A percentile compares a stretch with the other conserved stretches of the same genome.
These are phyloP conservation scores for Otolemur crassicaudatus DNA, from an alignment of 2,797 vertebrate species.

Conservation along the genomic window DNA sequence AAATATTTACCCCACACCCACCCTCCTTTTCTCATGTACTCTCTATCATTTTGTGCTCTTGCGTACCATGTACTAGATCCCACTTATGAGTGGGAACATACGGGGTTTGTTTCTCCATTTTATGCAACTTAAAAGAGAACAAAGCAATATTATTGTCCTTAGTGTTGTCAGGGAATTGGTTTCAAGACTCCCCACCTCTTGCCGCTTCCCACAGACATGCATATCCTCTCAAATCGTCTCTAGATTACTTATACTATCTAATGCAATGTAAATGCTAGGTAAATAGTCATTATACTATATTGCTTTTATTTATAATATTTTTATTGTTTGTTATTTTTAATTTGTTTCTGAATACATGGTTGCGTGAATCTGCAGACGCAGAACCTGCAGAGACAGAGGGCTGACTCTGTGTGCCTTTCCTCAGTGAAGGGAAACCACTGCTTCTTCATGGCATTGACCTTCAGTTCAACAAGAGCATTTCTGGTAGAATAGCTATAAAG, in stretches of 20 bases:
- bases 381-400: not conserved
- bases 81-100: not conserved
- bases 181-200: not conserved
- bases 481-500: constrained; percentile 25
- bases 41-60: not conserved
- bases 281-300: not conserved
- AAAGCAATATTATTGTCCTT: not conserved
- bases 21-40: not conserved
- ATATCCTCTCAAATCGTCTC: not conserved
- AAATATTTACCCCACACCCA: not conserved
- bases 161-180: not conserved
- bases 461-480: not conserved
- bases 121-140: constrained; percentile 10
- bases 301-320: not conserved
- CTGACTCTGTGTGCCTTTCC: not conserved
- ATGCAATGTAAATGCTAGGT: not conserved
- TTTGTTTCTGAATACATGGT: not conserved
- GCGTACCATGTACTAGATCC: not conserved
- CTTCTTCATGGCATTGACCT: not conserved
- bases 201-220: not conserved
- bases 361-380: not conserved
- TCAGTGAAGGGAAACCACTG: not conserved
- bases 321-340: not conserved
- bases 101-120: not conserved
- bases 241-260: not conserved